Evolutionary conservation across 2,113 vertebrate species (phyloP).

Genomic region (Heliornis fulica): DNA sequence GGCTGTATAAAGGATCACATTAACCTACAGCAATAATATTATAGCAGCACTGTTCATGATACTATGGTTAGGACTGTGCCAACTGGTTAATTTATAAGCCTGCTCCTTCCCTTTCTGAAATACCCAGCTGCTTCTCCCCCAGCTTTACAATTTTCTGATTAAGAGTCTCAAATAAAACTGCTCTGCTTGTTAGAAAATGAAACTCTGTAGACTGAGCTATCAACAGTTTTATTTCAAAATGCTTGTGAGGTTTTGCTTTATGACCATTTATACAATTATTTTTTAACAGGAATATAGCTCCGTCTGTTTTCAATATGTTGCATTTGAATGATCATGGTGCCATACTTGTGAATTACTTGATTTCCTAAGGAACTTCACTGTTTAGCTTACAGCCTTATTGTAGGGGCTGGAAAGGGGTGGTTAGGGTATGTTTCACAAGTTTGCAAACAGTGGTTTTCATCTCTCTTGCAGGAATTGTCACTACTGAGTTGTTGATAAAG

Average conservation of each 20-base stretch:
- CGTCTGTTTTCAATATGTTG: fast-evolving
- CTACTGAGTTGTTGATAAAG: not conserved
- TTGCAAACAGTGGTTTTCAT: not conserved
- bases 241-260: not conserved
- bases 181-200: not conserved
- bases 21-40: constrained; percentile 68
- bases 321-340: not conserved
- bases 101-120: constrained; percentile 16
- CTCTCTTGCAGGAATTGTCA: not conserved
- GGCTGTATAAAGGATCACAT: constrained; percentile 50
- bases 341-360: not conserved
- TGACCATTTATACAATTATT: not conserved
- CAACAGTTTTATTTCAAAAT: not conserved
- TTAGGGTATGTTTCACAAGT: not conserved
- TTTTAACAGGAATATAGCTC: not conserved
- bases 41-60: constrained; percentile 42
- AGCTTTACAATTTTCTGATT: not conserved
- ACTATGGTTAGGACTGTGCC: constrained; percentile 32
- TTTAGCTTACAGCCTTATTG: not conserved
- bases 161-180: not conserved
- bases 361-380: not conserved
- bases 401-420: not conserved
- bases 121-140: not conserved
- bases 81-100: constrained; percentile 37
- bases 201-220: not conserved